A percentile compares a stretch with the other conserved stretches of the same genome.
Evolutionary conservation across 2,797 vertebrate species (phyloP).

Genomic region (Rhinophrynus dorsalis): DNA sequence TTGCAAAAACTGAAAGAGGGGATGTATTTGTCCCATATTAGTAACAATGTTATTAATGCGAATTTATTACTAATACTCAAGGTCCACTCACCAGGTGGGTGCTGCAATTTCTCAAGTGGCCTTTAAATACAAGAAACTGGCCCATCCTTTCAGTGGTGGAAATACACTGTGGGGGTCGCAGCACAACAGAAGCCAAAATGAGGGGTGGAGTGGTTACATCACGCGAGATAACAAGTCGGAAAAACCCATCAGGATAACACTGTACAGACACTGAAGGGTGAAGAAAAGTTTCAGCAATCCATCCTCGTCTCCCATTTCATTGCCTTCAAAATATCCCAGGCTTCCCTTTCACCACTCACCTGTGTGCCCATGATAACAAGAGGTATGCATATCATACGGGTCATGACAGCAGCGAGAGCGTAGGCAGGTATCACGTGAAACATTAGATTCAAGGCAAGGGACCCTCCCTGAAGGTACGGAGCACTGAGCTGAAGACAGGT

Average conservation of each 20-base stretch:
- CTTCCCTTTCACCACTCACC: not conserved
- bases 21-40: not conserved
- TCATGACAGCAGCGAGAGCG: conserved; percentile 15
- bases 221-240: conserved; percentile 8
- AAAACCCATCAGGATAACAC: conserved; percentile 10
- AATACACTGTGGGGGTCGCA: not conserved
- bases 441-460: not conserved
- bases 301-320: no score
- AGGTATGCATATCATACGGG: not conserved
- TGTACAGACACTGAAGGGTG: not conserved
- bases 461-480: not conserved
- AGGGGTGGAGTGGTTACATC: conserved; percentile 10
- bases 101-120: not conserved
- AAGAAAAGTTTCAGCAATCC: not conserved
- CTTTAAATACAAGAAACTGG: conserved; percentile 8
- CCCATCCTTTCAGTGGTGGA: not conserved
- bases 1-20: conserved; percentile 8
- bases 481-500: not conserved
- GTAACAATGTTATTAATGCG: not conserved
- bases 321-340: not conserved
- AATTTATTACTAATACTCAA: not conserved
- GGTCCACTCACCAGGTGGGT: not conserved
- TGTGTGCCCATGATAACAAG: conserved; percentile 26
- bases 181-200: conserved; percentile 9
- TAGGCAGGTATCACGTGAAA: not conserved